Evolutionary conservation across 2,113 vertebrate species (phyloP).

Genomic region (Orycteropus afer): DNA sequence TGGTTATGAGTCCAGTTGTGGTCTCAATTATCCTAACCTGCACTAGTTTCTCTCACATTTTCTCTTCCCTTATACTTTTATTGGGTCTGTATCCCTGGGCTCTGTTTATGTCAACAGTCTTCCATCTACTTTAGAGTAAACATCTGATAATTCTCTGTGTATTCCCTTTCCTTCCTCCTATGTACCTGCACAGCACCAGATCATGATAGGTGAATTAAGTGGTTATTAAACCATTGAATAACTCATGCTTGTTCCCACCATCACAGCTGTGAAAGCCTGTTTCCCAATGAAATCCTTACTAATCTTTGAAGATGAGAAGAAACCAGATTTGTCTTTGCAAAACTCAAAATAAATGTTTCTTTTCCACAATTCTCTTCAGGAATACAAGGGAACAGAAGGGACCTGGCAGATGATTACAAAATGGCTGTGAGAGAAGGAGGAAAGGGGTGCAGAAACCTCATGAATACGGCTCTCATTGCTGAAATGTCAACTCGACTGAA

Average conservation of each 20-base stretch:
- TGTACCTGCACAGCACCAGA: neutral
- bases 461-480: neutral
- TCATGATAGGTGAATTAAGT: neutral
- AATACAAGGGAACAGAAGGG: neutral
- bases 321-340: neutral
- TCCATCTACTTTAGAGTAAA: neutral
- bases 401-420: neutral
- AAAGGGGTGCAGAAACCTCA: neutral
- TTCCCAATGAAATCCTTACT: neutral
- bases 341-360: neutral
- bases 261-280: rapidly evolving
- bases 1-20: neutral
- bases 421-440: neutral
- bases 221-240: neutral
- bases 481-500: constrained; percentile 39
- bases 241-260: neutral
- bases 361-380: neutral
- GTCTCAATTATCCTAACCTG: neutral
- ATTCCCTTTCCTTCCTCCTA: neutral
- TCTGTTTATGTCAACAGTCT: rapidly evolving
- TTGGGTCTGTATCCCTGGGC: rapidly evolving
- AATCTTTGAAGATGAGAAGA: neutral
- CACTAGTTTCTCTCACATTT: neutral
- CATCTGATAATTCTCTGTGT: rapidly evolving
- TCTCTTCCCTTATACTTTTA: neutral